Evolutionary conservation across 35 echinoderm and acorn worm genomes (phyloP).

Genomic region (Ophiothrix spiculata): DNA sequence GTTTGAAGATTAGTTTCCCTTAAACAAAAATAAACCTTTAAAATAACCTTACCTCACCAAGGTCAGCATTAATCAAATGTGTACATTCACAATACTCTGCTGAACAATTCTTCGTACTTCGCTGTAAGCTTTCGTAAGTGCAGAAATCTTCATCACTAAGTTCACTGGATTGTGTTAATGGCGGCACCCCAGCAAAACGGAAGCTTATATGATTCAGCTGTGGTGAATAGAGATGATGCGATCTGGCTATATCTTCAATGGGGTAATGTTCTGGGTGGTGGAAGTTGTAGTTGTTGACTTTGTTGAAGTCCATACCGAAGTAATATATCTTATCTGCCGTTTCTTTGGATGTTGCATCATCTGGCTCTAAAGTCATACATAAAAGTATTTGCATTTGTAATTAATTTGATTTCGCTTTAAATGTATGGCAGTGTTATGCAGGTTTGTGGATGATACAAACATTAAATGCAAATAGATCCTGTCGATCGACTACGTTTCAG

Average conservation of each 20-base stretch:
- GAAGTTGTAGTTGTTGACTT: conserved; percentile 84
- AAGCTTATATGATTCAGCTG: conserved; percentile 77
- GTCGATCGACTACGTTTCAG: not conserved
- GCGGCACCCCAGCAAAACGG: conserved; percentile 33
- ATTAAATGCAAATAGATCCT: not conserved
- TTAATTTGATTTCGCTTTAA: not conserved
- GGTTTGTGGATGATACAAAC: not conserved
- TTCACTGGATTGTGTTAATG: conserved; percentile 51
- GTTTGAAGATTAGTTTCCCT: not conserved
- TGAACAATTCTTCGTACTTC: conserved; percentile 33
- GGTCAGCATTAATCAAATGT: conserved; percentile 32
- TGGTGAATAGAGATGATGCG: conserved; percentile 81
- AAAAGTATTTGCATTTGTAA: not conserved
- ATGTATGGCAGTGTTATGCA: not conserved
- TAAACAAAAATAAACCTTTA: not conserved
- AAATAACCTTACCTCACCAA: conserved; percentile 56
- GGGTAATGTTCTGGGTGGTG: conserved; percentile 73
- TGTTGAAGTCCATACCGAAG: conserved; percentile 51
- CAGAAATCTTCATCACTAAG: conserved; percentile 33
- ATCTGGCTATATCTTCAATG: conserved; percentile 45
- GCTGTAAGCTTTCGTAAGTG: conserved; percentile 1
- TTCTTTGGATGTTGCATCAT: conserved; percentile 33
- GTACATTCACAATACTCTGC: not conserved
- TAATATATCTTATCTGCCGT: conserved; percentile 34
- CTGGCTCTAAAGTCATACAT: conserved; percentile 38